These are phyloP conservation scores for Morus bassanus DNA, from an alignment of 2,797 vertebrate species.

Conservation along the genomic window DNA sequence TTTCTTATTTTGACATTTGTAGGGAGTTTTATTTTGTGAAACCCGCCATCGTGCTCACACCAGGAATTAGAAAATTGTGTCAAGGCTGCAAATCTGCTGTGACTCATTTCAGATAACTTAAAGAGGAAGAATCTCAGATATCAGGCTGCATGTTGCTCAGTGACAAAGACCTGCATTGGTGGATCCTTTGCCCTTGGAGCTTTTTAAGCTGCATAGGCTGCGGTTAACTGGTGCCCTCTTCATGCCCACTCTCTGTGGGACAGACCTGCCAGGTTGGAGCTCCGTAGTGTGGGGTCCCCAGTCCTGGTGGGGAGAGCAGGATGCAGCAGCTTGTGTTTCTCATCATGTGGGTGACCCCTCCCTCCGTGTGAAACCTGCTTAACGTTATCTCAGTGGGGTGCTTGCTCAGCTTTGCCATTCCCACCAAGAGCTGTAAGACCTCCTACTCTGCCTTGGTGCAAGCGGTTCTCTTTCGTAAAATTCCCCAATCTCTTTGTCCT, in stretches of 20 bases:
- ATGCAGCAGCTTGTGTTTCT: background rate
- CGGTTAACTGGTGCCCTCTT: background rate
- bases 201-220: background rate
- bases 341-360: background rate
- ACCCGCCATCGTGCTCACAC: rapidly evolving
- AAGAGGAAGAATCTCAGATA: background rate
- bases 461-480: background rate
- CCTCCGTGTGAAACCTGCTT: background rate
- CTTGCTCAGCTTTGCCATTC: background rate
- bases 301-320: background rate
- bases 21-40: background rate
- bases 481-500: background rate
- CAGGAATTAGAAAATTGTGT: background rate
- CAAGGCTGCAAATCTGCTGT: background rate
- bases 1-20: background rate
- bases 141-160: background rate
- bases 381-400: background rate
- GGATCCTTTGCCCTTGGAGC: background rate
- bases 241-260: rapidly evolving
- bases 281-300: background rate
- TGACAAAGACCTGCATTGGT: no score
- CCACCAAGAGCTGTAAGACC: background rate
- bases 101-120: background rate
- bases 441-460: background rate
- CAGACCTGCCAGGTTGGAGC: background rate